A percentile compares a stretch with the other conserved stretches of the same genome.
These are phyloP conservation scores for Coelinius sp. DNA, from an alignment of 2,888 invertebrate genomes.

Conservation along the genomic window DNA sequence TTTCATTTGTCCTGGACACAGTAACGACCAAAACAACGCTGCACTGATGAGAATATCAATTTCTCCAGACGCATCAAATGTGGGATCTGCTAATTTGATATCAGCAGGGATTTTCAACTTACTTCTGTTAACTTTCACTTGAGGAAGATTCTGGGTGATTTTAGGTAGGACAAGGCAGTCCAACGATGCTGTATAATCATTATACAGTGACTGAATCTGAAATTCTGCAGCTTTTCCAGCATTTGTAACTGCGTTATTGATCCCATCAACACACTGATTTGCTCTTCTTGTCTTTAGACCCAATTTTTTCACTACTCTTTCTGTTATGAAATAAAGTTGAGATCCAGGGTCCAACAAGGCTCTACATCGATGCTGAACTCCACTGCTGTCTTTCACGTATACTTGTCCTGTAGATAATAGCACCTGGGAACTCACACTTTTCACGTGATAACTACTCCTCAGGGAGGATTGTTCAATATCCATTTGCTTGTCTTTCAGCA, in stretches of 20 bases:
- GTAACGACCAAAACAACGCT: conserved; percentile 27
- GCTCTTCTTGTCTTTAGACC: conserved; percentile 21
- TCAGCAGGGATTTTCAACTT: conserved; percentile 24
- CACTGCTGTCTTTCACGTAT: conserved; percentile 17
- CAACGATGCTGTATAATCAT: conserved; percentile 22
- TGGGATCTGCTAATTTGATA: conserved; percentile 31
- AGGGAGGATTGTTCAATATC: too few relatives aligned
- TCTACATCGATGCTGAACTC: conserved; percentile 23
- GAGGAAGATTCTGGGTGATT: conserved; percentile 32
- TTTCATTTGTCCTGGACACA: conserved; percentile 16
- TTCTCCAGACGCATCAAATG: neutral
- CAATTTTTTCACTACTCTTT: conserved; percentile 26
- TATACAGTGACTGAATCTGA: neutral
- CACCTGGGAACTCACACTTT: neutral
- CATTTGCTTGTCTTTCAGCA: too few relatives aligned
- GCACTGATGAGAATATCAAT: conserved; percentile 21
- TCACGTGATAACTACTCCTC: neutral
- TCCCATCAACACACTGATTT: conserved; percentile 26
- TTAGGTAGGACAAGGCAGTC: conserved; percentile 33
- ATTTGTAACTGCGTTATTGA: conserved; percentile 2
- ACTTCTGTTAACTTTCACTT: conserved; percentile 24
- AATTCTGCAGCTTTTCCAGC: neutral
- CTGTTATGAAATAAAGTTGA: conserved; percentile 39
- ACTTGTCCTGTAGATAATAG: conserved; percentile 36
- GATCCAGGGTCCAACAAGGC: conserved; percentile 44